These are phyloP conservation scores for Palloptera scutellata DNA, from an alignment of 2,888 invertebrate species.

Conservation along the genomic window DNA sequence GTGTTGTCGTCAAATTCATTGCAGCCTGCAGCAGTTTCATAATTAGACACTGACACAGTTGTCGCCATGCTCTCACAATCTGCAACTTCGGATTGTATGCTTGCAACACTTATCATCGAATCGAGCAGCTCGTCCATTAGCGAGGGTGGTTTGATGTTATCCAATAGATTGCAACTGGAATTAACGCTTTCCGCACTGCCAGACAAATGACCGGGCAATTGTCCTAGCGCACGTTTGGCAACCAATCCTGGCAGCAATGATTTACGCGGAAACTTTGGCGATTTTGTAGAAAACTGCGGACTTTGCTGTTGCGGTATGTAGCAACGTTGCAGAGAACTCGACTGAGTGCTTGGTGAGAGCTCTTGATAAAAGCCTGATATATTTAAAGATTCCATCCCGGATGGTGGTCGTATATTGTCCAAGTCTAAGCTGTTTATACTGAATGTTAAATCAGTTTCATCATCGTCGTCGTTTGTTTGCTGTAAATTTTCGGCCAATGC, in stretches of 20 bases:
- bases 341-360: conserved; percentile 27
- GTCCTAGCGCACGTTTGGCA: conserved; percentile 75
- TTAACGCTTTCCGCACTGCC: conserved; percentile 73
- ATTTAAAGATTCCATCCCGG: conserved; percentile 76
- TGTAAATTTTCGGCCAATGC: conserved; percentile 69
- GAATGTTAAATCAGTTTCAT: conserved; percentile 65
- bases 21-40: conserved; percentile 68
- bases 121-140: conserved; percentile 79
- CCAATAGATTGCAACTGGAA: conserved; percentile 73
- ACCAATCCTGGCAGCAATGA: conserved; percentile 76
- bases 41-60: conserved; percentile 62
- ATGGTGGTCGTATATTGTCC: conserved; percentile 80
- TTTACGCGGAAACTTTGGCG: conserved; percentile 70
- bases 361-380: conserved; percentile 67
- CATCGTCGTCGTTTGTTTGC: conserved; percentile 39
- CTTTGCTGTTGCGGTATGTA: conserved; percentile 15
- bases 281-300: conserved; percentile 55
- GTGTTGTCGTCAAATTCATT: conserved; percentile 66
- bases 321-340: neutral
- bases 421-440: conserved; percentile 75
- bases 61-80: conserved; percentile 68
- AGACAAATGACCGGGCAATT: conserved; percentile 59
- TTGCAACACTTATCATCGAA: conserved; percentile 85
- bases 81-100: conserved; percentile 81
- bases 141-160: conserved; percentile 84